Base-by-base conservation (phyloP, 1,140 invertebrate genomes). In the Sitodiplosis mosellana region DNA sequence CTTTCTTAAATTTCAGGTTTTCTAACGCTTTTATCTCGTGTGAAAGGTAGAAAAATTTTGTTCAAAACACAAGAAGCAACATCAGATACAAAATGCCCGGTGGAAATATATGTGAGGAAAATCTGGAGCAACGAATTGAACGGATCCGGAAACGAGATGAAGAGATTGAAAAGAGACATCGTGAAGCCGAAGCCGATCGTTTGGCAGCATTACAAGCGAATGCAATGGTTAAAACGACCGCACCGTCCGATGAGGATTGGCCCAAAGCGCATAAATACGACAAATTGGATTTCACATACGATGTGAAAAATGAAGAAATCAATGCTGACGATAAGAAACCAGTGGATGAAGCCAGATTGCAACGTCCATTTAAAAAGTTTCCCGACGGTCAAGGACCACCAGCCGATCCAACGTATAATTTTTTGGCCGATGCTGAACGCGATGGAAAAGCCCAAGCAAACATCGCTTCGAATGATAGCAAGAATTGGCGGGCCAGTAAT, bases 131-230 rank as follows among this genome's bases (percentile, higher is more conserved):
- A 41, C 66, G 64, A 49, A 70, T 70, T 18, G 65, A 64, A 48
- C 62, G 65, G 52, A 71, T 71, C 33, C 58, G 59, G 43, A 56
- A 61, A 42, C 58, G 63, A 49, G 69, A 70, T 57, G 69, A 71
- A 50, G 65, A 69, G 54, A 69, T 71, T 33, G 60, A 54, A 41
- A 60, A 64, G 20, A 57, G 68, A 55, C 51, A 69, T 37, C 42
- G 69, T 63, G 68, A 69, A 59, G 67, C 69, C 7, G 65, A 69
- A 54, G 67, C 65, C 18, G 68, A 70, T 55, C 69, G 69, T 44
- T 61, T 67, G 48, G 60, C 65, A 54, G 69, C 69, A 46, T 66
- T 66, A 7, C 62, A 69, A 54, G 43, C 58, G 33, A 69, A 69
- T 55, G 69, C 69, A 12, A 49, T 68, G 40, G 65, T 70, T 4